Percentiles rank a stretch among this genome's conserved stretches.
phyloP scores from a whole-genome alignment of 1,140 invertebrate species.

The Sinonovacula constricta region DNA sequence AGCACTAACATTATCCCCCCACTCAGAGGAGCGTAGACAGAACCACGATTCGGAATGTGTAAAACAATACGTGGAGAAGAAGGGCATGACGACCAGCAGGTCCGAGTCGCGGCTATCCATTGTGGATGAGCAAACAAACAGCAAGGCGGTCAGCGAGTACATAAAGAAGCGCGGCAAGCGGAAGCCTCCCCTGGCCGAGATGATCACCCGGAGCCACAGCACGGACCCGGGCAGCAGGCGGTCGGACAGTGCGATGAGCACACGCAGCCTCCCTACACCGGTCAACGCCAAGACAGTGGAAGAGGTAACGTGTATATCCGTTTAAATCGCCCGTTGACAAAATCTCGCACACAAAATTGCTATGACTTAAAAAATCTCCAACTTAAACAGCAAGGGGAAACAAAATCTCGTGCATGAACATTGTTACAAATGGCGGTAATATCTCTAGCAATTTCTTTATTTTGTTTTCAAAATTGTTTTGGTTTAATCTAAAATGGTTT shows the following conservation, averaged over 20 bases:
- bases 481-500: too few relatives aligned
- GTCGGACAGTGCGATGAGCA: constrained; percentile 55
- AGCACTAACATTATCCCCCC: too few relatives aligned
- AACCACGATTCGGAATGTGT: constrained; percentile 52
- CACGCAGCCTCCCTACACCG: constrained; percentile 62
- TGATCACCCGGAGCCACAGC: constrained; percentile 50
- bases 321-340: too few relatives aligned
- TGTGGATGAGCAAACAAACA: constrained; percentile 50
- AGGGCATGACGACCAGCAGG: constrained; percentile 36
- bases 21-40: constrained; percentile 54
- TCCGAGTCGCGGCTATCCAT: constrained; percentile 54
- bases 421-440: too few relatives aligned
- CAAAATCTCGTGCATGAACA: too few relatives aligned
- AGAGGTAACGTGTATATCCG: constrained; percentile 61
- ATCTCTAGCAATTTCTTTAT: too few relatives aligned
- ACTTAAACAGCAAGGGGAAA: too few relatives aligned
- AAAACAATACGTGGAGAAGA: constrained; percentile 50
- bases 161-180: constrained; percentile 54
- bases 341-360: too few relatives aligned
- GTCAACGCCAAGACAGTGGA: constrained; percentile 54
- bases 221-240: constrained; percentile 50
- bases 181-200: constrained; percentile 33
- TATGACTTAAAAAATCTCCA: too few relatives aligned
- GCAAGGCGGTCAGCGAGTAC: constrained; percentile 49
- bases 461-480: too few relatives aligned